Conservation (phyloP, 2,113 vertebrate genomes). For the Apus apus region DNA sequence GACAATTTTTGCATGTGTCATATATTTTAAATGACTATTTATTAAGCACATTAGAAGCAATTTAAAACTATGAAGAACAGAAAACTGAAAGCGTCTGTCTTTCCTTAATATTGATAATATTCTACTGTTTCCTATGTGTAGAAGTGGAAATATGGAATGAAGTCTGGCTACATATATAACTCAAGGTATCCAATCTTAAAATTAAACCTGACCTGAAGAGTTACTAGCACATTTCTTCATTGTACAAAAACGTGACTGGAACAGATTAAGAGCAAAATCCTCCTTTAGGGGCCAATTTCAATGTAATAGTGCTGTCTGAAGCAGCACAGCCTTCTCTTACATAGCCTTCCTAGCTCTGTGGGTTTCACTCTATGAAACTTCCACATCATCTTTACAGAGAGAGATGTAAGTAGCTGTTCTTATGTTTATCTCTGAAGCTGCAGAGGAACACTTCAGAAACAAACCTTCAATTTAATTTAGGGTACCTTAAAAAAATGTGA, state of each 20-base stretch:
- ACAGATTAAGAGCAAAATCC: not conserved
- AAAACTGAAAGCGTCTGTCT: not conserved
- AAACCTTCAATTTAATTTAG: not conserved
- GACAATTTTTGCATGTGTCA: not conserved
- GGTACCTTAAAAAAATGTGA: not conserved
- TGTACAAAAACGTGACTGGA: not conserved
- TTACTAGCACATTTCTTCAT: not conserved
- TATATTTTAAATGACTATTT: not conserved
- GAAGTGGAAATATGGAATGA: not conserved
- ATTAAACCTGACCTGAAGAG: not conserved
- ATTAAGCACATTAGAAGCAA: not conserved
- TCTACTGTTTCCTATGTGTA: not conserved
- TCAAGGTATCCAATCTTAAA: not conserved
- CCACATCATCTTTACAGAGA: not conserved
- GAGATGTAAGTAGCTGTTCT: not conserved
- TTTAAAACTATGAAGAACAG: not conserved
- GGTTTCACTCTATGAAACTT: not conserved
- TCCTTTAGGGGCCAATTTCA: not conserved
- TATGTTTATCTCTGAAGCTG: not conserved
- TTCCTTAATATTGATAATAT: not conserved
- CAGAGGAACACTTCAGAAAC: not conserved
- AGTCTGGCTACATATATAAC: not conserved
- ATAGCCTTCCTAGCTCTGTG: not conserved
- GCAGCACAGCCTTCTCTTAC: not conserved
- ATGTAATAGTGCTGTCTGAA: not conserved